These are phyloP conservation scores for Sarcophaga bullata DNA, from an alignment of 1,140 invertebrate species.

Conservation along the genomic window DNA sequence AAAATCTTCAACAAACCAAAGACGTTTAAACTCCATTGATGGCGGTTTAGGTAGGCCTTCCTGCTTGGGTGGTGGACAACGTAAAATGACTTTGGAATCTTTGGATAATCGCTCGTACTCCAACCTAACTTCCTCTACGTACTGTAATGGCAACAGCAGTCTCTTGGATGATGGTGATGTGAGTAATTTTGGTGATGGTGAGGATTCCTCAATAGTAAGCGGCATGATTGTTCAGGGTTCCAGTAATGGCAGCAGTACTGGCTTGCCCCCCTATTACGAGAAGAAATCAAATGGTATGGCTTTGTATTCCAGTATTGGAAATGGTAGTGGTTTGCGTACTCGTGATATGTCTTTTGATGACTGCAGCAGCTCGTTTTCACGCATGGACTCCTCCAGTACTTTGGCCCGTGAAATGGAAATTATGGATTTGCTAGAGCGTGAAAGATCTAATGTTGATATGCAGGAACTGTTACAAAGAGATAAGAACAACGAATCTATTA, in stretches of 20 bases:
- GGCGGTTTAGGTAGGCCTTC: slow-evolving; percentile 30
- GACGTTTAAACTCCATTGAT: neutral
- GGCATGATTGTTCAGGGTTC: slow-evolving; percentile 57
- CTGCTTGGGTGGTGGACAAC: slow-evolving; percentile 37
- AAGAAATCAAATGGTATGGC: slow-evolving; percentile 37
- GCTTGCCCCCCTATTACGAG: slow-evolving; percentile 19
- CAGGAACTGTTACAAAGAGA: slow-evolving; percentile 60
- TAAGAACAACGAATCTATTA: slow-evolving; percentile 53
- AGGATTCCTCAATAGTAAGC: slow-evolving; percentile 62
- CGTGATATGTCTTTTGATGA: slow-evolving; percentile 62
- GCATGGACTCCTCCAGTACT: slow-evolving; percentile 60
- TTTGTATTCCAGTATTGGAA: slow-evolving; percentile 25
- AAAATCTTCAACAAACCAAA: slow-evolving; percentile 16
- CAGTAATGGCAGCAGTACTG: slow-evolving; percentile 23
- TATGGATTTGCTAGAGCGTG: slow-evolving; percentile 62
- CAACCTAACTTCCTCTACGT: slow-evolving; percentile 61
- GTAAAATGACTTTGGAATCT: slow-evolving; percentile 51
- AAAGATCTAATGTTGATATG: slow-evolving; percentile 62
- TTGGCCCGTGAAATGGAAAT: slow-evolving; percentile 63
- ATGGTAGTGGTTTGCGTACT: slow-evolving; percentile 44
- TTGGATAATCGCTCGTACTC: slow-evolving; percentile 56
- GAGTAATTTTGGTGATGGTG: slow-evolving; percentile 61
- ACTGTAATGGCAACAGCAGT: slow-evolving; percentile 56
- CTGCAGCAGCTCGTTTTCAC: slow-evolving; percentile 53
- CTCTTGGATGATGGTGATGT: slow-evolving; percentile 58